Evolutionary conservation across 2,797 vertebrate genomes (phyloP).

Genomic region (Neosilurus hyrtlii): DNA sequence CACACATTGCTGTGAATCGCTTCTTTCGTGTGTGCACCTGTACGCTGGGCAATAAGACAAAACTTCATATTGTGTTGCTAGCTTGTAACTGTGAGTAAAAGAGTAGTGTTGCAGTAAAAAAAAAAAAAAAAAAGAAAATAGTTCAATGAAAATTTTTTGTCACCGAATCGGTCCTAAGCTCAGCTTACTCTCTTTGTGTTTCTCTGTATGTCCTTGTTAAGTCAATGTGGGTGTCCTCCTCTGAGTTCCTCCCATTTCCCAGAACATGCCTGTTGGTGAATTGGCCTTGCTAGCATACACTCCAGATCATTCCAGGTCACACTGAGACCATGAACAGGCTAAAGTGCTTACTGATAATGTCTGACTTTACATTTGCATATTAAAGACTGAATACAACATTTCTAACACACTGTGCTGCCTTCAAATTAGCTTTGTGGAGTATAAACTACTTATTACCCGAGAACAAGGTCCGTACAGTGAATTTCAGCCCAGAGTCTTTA

Average conservation of each 20-base stretch:
- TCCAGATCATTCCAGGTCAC: too few relatives aligned
- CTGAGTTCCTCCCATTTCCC: background rate
- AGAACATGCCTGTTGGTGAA: background rate
- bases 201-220: too few relatives aligned
- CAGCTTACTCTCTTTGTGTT: background rate
- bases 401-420: too few relatives aligned
- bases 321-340: background rate
- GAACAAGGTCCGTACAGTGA: too few relatives aligned
- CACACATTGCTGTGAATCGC: too few relatives aligned
- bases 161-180: background rate
- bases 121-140: too few relatives aligned
- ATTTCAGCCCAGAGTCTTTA: too few relatives aligned
- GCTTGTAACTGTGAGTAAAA: background rate
- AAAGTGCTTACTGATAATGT: background rate
- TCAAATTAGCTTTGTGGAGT: background rate
- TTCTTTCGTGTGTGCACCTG: too few relatives aligned
- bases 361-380: background rate
- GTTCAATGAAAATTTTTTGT: background rate
- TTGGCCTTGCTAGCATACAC: background rate
- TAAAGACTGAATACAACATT: background rate
- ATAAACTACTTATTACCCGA: background rate
- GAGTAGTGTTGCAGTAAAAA: background rate
- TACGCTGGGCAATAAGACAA: background rate
- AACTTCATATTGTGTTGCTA: background rate
- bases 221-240: background rate